Conservation (phyloP, 2,888 invertebrate species). For the Caenorhabditis zanzibari region DNA sequence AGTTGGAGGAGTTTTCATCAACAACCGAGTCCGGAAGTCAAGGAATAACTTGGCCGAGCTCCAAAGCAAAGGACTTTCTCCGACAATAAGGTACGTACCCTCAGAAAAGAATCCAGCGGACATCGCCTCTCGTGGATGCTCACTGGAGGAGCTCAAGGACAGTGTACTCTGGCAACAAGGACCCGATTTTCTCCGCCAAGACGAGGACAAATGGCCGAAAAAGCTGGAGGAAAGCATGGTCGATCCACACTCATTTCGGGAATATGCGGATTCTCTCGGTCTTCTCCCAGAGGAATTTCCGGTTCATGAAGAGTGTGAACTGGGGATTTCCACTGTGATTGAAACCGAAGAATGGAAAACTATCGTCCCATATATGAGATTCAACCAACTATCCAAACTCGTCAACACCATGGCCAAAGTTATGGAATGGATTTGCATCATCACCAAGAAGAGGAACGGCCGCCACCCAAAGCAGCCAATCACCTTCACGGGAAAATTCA, state of each 20-base stretch:
- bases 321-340: background rate
- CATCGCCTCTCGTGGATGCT: slow-evolving; percentile 7
- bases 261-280: background rate
- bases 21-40: background rate
- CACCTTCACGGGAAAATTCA: background rate
- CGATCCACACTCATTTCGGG: slow-evolving; percentile 4
- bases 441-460: background rate
- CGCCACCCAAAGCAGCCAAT: background rate
- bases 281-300: background rate
- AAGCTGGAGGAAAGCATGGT: background rate
- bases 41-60: background rate
- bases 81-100: background rate
- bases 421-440: background rate
- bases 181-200: background rate
- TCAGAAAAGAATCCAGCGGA: slow-evolving; percentile 11
- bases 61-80: background rate
- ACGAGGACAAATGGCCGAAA: background rate
- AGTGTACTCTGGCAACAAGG: background rate
- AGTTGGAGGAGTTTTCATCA: background rate
- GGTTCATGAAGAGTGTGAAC: background rate
- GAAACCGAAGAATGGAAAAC: background rate
- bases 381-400: background rate
- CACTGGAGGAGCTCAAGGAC: background rate
- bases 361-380: background rate
- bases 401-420: background rate